Conservation (phyloP, 2,888 invertebrate species). For the Athetis lepigone region DNA sequence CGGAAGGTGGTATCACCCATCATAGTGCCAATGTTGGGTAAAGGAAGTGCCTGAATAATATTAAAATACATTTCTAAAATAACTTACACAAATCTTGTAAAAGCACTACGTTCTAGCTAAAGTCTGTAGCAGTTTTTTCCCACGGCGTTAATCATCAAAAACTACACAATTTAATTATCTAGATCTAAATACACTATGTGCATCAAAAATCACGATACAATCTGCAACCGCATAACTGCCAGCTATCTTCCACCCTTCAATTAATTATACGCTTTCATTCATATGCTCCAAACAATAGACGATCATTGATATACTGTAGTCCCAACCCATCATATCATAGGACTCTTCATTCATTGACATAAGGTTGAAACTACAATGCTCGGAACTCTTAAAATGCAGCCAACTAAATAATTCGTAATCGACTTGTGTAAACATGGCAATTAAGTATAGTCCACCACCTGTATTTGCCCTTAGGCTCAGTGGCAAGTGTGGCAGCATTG, state of each 20-base stretch:
- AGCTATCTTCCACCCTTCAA: conserved; percentile 23
- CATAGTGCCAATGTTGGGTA: too few relatives aligned
- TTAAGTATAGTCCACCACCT: conserved; percentile 72
- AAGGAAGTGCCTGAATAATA: too few relatives aligned
- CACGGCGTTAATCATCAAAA: conserved; percentile 31
- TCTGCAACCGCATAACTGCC: conserved; percentile 32
- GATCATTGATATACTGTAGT: conserved; percentile 1
- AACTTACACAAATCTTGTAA: background rate
- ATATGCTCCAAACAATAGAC: conserved; percentile 43
- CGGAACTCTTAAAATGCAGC: background rate
- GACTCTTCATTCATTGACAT: rapidly evolving
- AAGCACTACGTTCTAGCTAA: too few relatives aligned
- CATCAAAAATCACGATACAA: conserved; percentile 51
- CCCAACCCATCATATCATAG: background rate
- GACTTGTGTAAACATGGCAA: conserved; percentile 34
- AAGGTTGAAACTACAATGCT: conserved; percentile 16
- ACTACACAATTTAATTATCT: conserved; percentile 18
- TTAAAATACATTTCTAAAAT: conserved; percentile 4
- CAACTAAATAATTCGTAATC: conserved; percentile 20
- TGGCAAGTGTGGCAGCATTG: conserved; percentile 70
- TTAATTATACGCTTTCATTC: conserved; percentile 45
- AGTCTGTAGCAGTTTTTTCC: conserved; percentile 22
- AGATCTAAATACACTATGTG: conserved; percentile 23
- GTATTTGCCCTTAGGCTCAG: conserved; percentile 83
- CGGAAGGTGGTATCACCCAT: too few relatives aligned